phyloP scores from a whole-genome alignment of 2,113 vertebrate species.

The Eleginops maclovinus region DNA sequence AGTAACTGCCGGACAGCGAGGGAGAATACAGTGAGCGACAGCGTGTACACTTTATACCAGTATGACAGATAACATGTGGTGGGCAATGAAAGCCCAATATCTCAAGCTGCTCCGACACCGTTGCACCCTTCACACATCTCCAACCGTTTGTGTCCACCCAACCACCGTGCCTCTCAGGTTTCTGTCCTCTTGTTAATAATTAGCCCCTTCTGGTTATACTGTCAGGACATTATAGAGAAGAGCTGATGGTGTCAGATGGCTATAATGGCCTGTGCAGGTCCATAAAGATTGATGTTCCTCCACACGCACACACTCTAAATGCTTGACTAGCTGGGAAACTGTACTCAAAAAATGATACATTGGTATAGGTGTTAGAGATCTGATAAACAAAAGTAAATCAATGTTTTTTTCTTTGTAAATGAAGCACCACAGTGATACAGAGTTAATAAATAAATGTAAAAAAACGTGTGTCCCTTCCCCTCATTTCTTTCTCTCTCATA shows the following conservation, averaged over 20 bases:
- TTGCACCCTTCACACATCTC: conserved; percentile 7
- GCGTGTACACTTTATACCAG: conserved; percentile 5
- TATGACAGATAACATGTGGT: conserved; percentile 10
- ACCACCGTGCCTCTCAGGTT: conserved; percentile 2
- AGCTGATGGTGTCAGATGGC: conserved; percentile 31
- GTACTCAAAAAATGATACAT: not conserved
- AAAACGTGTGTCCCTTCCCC: no score
- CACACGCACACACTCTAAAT: conserved; percentile 24
- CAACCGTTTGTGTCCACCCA: not conserved
- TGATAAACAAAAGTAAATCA: not conserved
- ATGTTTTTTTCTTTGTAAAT: no score
- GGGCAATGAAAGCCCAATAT: conserved; percentile 23
- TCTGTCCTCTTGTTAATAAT: conserved; percentile 50
- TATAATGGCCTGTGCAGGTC: conserved; percentile 48
- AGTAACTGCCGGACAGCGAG: conserved; percentile 8
- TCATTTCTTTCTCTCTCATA: no score
- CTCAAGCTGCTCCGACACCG: conserved; percentile 31
- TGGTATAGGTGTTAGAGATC: conserved; percentile 1
- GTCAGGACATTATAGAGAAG: conserved; percentile 58
- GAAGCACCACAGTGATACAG: no score
- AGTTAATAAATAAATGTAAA: no score
- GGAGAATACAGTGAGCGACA: conserved; percentile 20
- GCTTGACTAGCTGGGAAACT: not conserved
- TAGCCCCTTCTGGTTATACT: conserved; percentile 50
- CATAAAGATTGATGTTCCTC: conserved; percentile 28